These are phyloP conservation scores for Tachina lurida DNA, from an alignment of 2,888 invertebrate genomes.

Conservation along the genomic window DNA sequence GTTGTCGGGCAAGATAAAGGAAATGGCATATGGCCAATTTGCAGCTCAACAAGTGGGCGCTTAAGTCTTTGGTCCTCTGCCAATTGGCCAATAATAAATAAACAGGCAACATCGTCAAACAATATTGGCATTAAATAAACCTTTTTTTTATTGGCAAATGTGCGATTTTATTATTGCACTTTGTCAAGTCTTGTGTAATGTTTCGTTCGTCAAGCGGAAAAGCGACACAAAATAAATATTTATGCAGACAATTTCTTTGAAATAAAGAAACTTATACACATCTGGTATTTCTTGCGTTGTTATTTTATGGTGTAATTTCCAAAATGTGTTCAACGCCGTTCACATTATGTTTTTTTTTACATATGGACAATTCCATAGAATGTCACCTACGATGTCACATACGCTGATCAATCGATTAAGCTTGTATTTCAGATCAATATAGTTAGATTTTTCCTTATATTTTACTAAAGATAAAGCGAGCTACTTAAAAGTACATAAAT, in stretches of 20 bases:
- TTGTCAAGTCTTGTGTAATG: constrained; percentile 22
- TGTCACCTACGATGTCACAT: too few relatives aligned
- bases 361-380: too few relatives aligned
- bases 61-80: constrained; percentile 44
- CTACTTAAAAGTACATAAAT: too few relatives aligned
- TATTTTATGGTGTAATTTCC: too few relatives aligned
- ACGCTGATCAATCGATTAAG: too few relatives aligned
- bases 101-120: constrained; percentile 4
- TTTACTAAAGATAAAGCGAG: too few relatives aligned
- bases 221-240: constrained; percentile 32
- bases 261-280: background rate
- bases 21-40: constrained; percentile 46
- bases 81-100: constrained; percentile 35
- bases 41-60: constrained; percentile 29
- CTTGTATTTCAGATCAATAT: too few relatives aligned
- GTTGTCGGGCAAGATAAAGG: constrained; percentile 27
- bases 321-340: too few relatives aligned
- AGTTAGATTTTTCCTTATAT: too few relatives aligned
- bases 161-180: constrained; percentile 23
- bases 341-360: too few relatives aligned
- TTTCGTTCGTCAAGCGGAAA: constrained; percentile 14
- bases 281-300: too few relatives aligned
- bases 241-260: constrained; percentile 11
- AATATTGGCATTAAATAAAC: constrained; percentile 16
- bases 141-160: background rate